These are phyloP conservation scores for Toxotes chatareus DNA, from an alignment of 2,113 vertebrate genomes.

Conservation along the genomic window DNA sequence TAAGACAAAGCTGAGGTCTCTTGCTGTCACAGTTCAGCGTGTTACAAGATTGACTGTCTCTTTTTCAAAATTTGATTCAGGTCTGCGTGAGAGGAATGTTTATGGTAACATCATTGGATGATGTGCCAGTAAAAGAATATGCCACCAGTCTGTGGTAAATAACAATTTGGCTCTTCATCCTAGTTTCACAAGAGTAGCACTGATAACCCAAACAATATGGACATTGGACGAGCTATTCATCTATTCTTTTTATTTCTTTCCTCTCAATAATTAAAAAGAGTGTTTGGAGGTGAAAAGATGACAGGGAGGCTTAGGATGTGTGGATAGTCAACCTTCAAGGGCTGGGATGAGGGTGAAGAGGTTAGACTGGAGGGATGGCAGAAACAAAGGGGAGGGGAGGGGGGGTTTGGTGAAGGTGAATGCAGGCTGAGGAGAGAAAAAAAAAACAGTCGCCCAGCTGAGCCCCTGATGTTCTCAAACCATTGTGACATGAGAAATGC, in stretches of 20 bases:
- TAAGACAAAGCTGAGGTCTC: conserved; percentile 53
- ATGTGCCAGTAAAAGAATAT: conserved; percentile 24
- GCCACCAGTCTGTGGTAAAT: conserved; percentile 9
- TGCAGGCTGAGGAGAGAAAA: neutral
- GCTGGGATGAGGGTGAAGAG: conserved; percentile 36
- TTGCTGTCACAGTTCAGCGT: conserved; percentile 47
- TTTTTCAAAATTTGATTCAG: conserved; percentile 47
- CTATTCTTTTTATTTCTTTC: conserved; percentile 16
- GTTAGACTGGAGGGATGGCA: conserved; percentile 39
- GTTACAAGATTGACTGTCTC: conserved; percentile 50
- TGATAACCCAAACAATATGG: neutral
- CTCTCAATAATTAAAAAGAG: conserved; percentile 33
- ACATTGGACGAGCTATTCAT: neutral
- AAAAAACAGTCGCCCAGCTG: conserved; percentile 47
- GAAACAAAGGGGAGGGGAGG: conserved; percentile 27
- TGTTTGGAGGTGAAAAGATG: conserved; percentile 29
- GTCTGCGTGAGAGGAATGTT: conserved; percentile 37
- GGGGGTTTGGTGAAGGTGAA: conserved; percentile 29
- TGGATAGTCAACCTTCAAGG: conserved; percentile 12
- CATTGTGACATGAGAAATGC: conserved; percentile 16
- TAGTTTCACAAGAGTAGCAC: neutral
- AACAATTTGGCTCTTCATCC: conserved; percentile 28
- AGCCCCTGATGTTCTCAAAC: conserved; percentile 28
- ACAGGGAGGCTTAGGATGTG: conserved; percentile 1
- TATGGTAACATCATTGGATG: conserved; percentile 36